These are phyloP conservation scores for Cheilinus undulatus DNA, from an alignment of 2,113 vertebrate genomes.

Conservation along the genomic window DNA sequence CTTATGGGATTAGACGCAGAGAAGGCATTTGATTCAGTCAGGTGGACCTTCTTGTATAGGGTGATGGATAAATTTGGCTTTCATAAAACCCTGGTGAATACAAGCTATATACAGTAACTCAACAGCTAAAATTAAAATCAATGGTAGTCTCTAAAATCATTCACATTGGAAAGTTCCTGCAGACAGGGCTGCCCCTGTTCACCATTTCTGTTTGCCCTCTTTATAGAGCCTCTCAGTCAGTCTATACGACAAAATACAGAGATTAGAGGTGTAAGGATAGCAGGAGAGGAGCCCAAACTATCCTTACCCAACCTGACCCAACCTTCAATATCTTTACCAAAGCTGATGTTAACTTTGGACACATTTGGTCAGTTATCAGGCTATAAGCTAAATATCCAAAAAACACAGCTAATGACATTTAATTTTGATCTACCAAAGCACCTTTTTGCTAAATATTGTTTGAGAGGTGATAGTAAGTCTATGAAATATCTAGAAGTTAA, in stretches of 20 bases:
- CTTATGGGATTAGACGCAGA: not conserved
- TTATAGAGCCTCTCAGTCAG: slow-evolving; percentile 9
- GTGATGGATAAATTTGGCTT: not conserved
- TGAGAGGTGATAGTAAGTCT: not conserved
- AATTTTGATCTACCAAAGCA: not conserved
- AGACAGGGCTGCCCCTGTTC: not conserved
- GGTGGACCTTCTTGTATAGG: not conserved
- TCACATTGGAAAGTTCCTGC: not conserved
- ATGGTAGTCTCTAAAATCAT: not conserved
- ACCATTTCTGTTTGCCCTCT: too few species aligned
- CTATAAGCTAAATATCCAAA: not conserved
- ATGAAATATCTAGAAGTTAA: not conserved
- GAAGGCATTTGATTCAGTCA: not conserved
- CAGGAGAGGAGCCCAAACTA: not conserved
- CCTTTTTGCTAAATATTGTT: not conserved
- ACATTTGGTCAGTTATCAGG: not conserved
- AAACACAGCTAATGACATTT: not conserved
- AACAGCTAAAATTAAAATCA: not conserved
- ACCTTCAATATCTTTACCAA: not conserved
- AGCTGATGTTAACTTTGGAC: not conserved
- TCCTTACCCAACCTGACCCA: not conserved
- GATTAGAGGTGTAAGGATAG: not conserved
- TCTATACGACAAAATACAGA: not conserved
- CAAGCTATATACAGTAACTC: not conserved
- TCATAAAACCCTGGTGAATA: not conserved